Evolutionary conservation across 2,113 vertebrate genomes (phyloP).

Genomic region (zebrafish (Danio rerio)): GRCz12tu NC_133191.1:36516501-36517000

Average conservation of each 20-base stretch:
- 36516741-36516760: neutral
- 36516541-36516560: no score
- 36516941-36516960: slow-evolving; percentile 75
- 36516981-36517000: slow-evolving; percentile 70
- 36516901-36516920: slow-evolving; percentile 74
- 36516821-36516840: slow-evolving; percentile 41
- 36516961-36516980: slow-evolving; percentile 70
- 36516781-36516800: slow-evolving; percentile 15
- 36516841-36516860: slow-evolving; percentile 58
- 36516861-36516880: slow-evolving; percentile 51
- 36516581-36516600: no score
- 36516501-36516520: no score
- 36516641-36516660: neutral
- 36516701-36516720: neutral
- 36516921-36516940: slow-evolving; percentile 65
- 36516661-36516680: neutral
- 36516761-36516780: neutral
- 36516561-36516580: no score
- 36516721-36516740: slow-evolving; percentile 13
- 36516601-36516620: no score
- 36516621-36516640: no score
- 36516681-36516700: neutral
- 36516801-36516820: slow-evolving; percentile 36
- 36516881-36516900: slow-evolving; percentile 59
- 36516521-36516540: no score